Evolutionary conservation across 2,113 vertebrate species (phyloP), one percentile per base, ranked within the genome.

Genomic region (Poeciliopsis occidentalis): DNA sequence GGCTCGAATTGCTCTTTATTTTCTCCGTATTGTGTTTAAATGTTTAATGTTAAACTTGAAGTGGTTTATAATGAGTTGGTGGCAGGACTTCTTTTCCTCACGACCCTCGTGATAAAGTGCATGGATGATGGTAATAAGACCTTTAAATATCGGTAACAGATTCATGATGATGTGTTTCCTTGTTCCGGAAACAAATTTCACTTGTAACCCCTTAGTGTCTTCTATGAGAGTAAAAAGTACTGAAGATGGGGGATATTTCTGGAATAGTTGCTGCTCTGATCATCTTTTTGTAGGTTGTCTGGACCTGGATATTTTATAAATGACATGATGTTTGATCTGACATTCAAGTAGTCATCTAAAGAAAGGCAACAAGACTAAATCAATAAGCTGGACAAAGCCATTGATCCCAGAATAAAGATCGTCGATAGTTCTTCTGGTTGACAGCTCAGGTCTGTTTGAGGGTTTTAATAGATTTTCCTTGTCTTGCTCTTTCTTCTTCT

Each of bases 351-450:
- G 64, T 39, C 24, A 60, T 69, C 19, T 63, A 66, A 61, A 75
- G 70, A 85, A 71, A 76, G 81, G 72, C 60, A 81, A 82, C 62
- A 84, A 76, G 73, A 79, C 61, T 41, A 81, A 83, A 88, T 89
- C 83, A 66, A 80, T 85, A 27, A 3, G 17, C 41, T 31, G 30
- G 61, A 87, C 77, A 85, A 88, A 88, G 57, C 41, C 65, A 85
- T 72, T 88, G 82, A 85, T 89, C 83, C 80, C 80, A 76, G 82
- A 90, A 91, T 91, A 81, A 89, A 80, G 72, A 29, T 64, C 41
- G 76, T 80, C 81, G 67, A 86, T 88, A 74, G 37, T 34, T 69
- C 72, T 78, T 84, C 87, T 80, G 81, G 87, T 81, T 82, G 86
- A 90, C 80, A 60, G 68, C 64, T 60, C 44, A 19, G 27, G 27